phyloP scores from a whole-genome alignment of 2,888 invertebrate species.

The Poecilus cupreus region DNA sequence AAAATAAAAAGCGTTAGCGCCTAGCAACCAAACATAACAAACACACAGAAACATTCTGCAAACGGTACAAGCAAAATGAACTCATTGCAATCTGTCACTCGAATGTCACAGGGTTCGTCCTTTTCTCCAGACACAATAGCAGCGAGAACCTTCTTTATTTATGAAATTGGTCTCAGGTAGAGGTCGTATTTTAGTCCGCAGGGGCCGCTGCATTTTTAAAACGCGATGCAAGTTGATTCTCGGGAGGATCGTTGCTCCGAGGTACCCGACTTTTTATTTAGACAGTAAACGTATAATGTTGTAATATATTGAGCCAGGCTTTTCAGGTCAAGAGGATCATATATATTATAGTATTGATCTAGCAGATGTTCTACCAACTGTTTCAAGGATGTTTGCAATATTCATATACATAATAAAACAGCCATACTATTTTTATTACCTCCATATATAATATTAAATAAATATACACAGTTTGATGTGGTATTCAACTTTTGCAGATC shows the following conservation, averaged over 20 bases:
- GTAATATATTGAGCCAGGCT: neutral
- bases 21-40: slow-evolving; percentile 19
- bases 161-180: slow-evolving; percentile 1
- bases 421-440: too few species aligned
- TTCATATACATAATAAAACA: neutral
- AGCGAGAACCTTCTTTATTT: neutral
- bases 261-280: neutral
- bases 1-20: slow-evolving; percentile 69
- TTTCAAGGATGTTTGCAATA: slow-evolving; percentile 21
- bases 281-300: neutral
- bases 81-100: slow-evolving; percentile 19
- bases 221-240: neutral
- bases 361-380: neutral
- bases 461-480: too few species aligned
- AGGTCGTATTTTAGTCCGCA: neutral
- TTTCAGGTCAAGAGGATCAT: neutral
- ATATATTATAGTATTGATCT: slow-evolving; percentile 25
- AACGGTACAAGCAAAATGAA: neutral
- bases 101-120: neutral
- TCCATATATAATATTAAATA: too few species aligned
- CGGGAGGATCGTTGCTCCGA: neutral
- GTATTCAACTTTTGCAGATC: too few species aligned
- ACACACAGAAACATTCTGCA: neutral
- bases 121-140: too few species aligned
- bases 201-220: slow-evolving; percentile 18